Conservation (phyloP, 23 tunicate genomes). For the Diplosoma virens region DNA sequence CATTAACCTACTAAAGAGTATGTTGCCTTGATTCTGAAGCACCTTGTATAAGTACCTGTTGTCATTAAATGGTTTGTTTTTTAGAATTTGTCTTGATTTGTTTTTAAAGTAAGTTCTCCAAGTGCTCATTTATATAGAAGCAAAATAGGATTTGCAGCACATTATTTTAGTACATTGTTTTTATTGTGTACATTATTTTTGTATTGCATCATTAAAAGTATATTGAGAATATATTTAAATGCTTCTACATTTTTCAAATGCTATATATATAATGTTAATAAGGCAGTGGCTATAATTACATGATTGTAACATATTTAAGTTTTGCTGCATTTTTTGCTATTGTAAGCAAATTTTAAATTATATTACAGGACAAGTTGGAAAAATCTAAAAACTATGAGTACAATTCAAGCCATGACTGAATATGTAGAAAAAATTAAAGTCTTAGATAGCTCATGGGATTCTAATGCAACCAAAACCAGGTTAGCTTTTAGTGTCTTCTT, state of each 20-base stretch:
- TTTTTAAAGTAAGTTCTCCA: no score
- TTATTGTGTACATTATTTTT: no score
- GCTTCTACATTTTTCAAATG: not conserved
- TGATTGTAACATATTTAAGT: not conserved
- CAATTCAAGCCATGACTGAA: slow-evolving; percentile 50
- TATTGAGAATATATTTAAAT: not conserved
- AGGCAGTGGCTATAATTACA: not conserved
- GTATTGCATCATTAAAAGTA: no score
- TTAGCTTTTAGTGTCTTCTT: not conserved
- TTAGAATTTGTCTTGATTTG: no score
- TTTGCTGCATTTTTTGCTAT: not conserved
- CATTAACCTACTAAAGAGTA: no score
- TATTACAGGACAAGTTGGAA: slow-evolving; percentile 72
- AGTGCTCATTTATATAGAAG: no score
- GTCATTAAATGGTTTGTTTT: no score
- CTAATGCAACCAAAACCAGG: not conserved
- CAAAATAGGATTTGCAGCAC: no score
- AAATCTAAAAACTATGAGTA: slow-evolving; percentile 27
- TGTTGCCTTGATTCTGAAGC: no score
- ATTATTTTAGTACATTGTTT: no score
- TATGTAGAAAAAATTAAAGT: slow-evolving; percentile 50
- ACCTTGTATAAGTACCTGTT: no score
- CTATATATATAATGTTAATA: not conserved
- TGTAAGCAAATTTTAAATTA: not conserved
- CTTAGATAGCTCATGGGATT: slow-evolving; percentile 57